A percentile compares a stretch with the other conserved stretches of the same genome.
phyloP scores from a whole-genome alignment of 2,888 invertebrate species.

The Aphidoletes aphidimyza region DNA sequence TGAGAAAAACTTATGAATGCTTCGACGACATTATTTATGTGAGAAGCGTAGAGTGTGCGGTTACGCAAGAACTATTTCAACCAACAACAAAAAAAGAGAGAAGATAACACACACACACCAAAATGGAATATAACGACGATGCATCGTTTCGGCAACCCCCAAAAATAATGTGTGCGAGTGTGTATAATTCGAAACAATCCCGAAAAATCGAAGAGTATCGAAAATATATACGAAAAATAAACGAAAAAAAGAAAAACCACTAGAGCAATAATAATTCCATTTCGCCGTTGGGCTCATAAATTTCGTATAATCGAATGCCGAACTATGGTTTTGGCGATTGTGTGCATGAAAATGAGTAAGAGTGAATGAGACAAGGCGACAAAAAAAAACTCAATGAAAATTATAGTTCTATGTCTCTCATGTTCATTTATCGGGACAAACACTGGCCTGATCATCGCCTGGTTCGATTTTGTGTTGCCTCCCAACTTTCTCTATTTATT shows the following conservation, averaged over 20 bases:
- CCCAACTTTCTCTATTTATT: constrained; percentile 47
- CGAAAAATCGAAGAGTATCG: background rate
- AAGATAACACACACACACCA: too few relatives aligned
- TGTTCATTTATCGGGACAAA: too few relatives aligned
- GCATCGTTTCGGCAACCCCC: background rate
- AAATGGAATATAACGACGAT: too few relatives aligned
- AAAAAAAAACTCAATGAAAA: constrained; percentile 41
- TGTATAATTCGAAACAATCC: constrained; percentile 2
- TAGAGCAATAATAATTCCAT: constrained; percentile 34
- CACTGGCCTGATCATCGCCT: too few relatives aligned
- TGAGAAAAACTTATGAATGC: constrained; percentile 52
- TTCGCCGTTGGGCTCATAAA: constrained; percentile 52
- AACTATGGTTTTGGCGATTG: too few relatives aligned
- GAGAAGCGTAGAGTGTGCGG: constrained; percentile 42
- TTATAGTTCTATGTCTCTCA: constrained; percentile 4
- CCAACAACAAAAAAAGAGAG: too few relatives aligned
- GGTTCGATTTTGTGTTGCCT: background rate
- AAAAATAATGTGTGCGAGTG: background rate
- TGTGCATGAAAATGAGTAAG: too few relatives aligned
- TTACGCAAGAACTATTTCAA: constrained; percentile 45
- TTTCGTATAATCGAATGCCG: constrained; percentile 44
- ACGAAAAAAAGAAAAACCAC: background rate
- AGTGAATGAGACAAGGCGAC: too few relatives aligned
- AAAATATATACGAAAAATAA: background rate
- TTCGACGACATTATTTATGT: constrained; percentile 53